Conservation (phyloP, 2,888 invertebrate species). For the Aporophyla nigra region DNA sequence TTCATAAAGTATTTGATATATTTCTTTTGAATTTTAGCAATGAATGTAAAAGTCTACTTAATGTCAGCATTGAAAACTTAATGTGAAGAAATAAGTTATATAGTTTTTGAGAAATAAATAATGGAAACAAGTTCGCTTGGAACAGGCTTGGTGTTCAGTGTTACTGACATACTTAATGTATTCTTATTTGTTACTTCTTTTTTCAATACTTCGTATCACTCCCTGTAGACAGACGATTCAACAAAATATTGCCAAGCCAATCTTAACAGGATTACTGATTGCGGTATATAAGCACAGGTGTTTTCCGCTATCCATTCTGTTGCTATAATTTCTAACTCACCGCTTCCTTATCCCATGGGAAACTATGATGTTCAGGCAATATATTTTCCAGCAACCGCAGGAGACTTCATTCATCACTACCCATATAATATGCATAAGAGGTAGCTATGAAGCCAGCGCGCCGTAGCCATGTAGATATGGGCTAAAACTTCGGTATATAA, state of each 20-base stretch:
- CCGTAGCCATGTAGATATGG: not conserved
- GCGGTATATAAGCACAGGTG: conserved; percentile 36
- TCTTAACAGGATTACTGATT: not conserved
- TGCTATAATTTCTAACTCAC: conserved; percentile 46
- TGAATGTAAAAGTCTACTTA: not conserved
- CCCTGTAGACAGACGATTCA: not conserved
- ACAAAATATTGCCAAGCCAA: not conserved
- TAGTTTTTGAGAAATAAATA: not conserved
- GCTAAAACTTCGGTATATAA: not conserved
- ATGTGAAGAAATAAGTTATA: not conserved
- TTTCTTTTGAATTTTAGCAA: not conserved
- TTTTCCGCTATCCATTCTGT: conserved; percentile 20
- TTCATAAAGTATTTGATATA: too few species aligned
- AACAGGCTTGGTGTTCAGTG: not conserved
- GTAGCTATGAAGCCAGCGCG: not conserved
- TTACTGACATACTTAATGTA: not conserved
- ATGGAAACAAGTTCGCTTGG: not conserved
- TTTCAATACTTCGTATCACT: not conserved
- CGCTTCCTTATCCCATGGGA: conserved; percentile 29
- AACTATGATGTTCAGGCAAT: conserved; percentile 42
- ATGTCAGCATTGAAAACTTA: not conserved
- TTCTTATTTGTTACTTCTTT: not conserved
- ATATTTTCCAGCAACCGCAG: conserved; percentile 51
- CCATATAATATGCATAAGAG: conserved; percentile 19
- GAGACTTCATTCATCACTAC: conserved; percentile 57